Evolutionary conservation across 2,797 vertebrate genomes (phyloP), one percentile per base, ranked within the genome.

Genomic region (Myotis pilosus): DNA sequence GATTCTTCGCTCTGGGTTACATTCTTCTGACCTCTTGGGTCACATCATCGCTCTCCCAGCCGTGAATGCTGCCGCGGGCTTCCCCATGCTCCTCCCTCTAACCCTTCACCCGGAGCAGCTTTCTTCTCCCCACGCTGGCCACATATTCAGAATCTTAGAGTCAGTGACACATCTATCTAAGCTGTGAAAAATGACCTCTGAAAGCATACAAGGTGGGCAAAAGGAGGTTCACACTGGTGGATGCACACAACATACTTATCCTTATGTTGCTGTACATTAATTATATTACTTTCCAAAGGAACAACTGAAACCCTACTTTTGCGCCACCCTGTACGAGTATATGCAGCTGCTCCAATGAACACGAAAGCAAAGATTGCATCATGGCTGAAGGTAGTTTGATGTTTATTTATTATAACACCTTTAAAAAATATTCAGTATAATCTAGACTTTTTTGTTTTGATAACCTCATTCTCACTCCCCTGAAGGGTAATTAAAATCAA

Each of bases 1-100:
- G 92, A 96, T 95, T 95, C 66, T 92, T 83, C 2, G 0, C 16
- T 94, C 41, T 66, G 33, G 87, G 88, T 92, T 92, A 44, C n/a
- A 57, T 92, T 84, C 69, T 20, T 74, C 7, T 66, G 93, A 95
- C 94, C 94, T 96, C 75, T 44, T 0, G 2, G 2, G 92, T 81
- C 96, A 78, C 16, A 62, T 88, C 33, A 0, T 69, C 55, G 41
- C 79, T 93, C 75, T 84, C n/a, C 8, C 44, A 5, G 44, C 23
- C 30, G 2, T 47, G 84, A 55, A 41, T 66, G 13, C 71, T 19
- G 7, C 22, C 3, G 2, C 9, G 1, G 33, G 23, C 41, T 47
- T 82, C 64, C 30, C 62, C 5, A 5, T 0, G 5, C 10, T 20
- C 1, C 33, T 81, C 3, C 28, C 28, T 28, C 17, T 69, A 22